phyloP scores from a whole-genome alignment of 2,888 invertebrate species.

The Uropetala carovei region DNA sequence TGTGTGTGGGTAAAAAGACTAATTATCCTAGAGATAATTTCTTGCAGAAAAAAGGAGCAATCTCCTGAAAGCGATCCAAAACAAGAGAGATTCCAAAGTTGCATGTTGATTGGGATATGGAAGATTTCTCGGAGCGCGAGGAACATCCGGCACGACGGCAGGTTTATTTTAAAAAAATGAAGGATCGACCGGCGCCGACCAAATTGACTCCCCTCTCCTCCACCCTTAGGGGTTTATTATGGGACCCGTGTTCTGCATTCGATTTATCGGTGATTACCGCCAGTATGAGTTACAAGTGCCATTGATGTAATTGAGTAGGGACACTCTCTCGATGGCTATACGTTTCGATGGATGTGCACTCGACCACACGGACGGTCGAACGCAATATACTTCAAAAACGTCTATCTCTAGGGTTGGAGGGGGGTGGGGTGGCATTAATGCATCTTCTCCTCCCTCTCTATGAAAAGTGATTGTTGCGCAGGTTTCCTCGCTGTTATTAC shows the following conservation, averaged over 20 bases:
- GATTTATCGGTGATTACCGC: not conserved
- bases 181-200: not conserved
- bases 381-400: not conserved
- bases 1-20: too few relatives aligned
- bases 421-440: not conserved
- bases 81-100: too few relatives aligned
- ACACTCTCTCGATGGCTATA: not conserved
- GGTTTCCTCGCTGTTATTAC: too few relatives aligned
- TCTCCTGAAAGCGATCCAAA: too few relatives aligned
- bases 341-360: not conserved
- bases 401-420: not conserved
- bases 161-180: not conserved
- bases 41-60: too few relatives aligned
- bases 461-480: too few relatives aligned
- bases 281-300: conserved; percentile 27
- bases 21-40: too few relatives aligned
- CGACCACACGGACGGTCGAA: not conserved
- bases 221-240: not conserved
- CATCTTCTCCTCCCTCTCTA: too few relatives aligned
- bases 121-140: too few relatives aligned
- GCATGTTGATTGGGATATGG: too few relatives aligned
- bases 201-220: not conserved
- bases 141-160: not conserved
- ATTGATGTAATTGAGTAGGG: not conserved
- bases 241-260: not conserved